Evolutionary conservation across 2,113 vertebrate species (phyloP).

Genomic region (Psophia crepitans): DNA sequence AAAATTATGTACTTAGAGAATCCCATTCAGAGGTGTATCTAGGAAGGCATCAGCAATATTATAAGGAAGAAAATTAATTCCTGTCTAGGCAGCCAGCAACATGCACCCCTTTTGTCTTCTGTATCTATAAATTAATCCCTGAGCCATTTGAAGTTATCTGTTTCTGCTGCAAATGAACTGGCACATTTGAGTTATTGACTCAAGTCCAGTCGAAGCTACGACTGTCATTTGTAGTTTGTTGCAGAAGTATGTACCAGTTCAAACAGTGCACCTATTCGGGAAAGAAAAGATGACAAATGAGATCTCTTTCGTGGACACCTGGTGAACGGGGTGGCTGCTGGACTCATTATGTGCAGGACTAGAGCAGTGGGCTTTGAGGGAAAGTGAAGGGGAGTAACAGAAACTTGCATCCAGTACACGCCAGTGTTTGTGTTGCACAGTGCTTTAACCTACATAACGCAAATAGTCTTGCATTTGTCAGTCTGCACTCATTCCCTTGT

Average conservation of each 20-base stretch:
- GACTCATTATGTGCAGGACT: not conserved
- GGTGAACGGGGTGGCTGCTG: not conserved
- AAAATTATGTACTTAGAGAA: not conserved
- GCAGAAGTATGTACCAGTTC: not conserved
- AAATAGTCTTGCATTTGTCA: not conserved
- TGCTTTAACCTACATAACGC: not conserved
- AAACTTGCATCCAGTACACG: not conserved
- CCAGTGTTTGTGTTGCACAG: not conserved
- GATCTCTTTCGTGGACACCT: not conserved
- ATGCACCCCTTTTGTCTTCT: not conserved
- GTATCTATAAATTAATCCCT: not conserved
- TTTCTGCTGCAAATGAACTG: not conserved
- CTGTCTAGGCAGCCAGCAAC: not conserved
- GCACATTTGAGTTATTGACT: not conserved
- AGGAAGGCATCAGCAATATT: not conserved
- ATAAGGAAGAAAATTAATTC: not conserved
- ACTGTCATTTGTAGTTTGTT: not conserved
- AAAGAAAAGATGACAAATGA: not conserved
- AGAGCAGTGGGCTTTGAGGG: not conserved
- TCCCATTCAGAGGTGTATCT: not conserved
- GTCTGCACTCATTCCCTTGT: not conserved
- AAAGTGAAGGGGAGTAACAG: not conserved
- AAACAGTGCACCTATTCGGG: not conserved
- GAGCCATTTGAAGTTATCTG: not conserved
- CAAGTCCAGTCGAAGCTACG: not conserved